Conservation (phyloP, 2,797 vertebrate species). For the Corythornis leucogaster region DNA sequence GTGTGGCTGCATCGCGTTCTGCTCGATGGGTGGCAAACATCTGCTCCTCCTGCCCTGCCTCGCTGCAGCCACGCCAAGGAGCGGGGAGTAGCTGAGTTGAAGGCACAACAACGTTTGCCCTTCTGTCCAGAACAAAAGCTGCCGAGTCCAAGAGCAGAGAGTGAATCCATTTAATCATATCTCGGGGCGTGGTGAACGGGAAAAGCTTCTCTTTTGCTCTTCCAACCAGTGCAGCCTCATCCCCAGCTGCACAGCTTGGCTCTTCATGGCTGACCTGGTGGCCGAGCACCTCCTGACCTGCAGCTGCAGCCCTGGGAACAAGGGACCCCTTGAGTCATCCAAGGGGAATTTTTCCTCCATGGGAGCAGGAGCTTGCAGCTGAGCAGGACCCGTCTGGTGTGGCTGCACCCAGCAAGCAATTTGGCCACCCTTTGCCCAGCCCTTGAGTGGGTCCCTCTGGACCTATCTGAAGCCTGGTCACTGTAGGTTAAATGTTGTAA, state of each 20-base stretch:
- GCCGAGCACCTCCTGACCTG: neutral
- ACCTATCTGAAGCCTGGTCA: neutral
- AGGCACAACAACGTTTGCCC: neutral
- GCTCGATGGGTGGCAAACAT: neutral
- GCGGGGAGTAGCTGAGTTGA: neutral
- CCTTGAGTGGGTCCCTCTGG: neutral
- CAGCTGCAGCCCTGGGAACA: neutral
- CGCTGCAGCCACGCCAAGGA: neutral
- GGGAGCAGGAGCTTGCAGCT: rapidly evolving
- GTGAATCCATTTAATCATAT: neutral
- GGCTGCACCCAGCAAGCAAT: neutral
- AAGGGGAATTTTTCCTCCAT: neutral
- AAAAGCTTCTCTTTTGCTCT: neutral
- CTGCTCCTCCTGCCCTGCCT: neutral
- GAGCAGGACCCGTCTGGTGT: neutral
- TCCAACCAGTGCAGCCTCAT: neutral
- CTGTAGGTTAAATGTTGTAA: neutral
- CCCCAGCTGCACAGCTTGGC: neutral
- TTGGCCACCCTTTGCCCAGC: neutral
- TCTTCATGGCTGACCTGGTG: neutral
- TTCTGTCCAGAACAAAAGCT: neutral
- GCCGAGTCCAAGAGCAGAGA: neutral
- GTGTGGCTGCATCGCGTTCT: neutral
- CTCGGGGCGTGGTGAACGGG: neutral
- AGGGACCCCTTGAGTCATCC: neutral